These are phyloP conservation scores for Oxyura jamaicensis DNA, from an alignment of 2,113 vertebrate genomes.

Conservation along the genomic window DNA sequence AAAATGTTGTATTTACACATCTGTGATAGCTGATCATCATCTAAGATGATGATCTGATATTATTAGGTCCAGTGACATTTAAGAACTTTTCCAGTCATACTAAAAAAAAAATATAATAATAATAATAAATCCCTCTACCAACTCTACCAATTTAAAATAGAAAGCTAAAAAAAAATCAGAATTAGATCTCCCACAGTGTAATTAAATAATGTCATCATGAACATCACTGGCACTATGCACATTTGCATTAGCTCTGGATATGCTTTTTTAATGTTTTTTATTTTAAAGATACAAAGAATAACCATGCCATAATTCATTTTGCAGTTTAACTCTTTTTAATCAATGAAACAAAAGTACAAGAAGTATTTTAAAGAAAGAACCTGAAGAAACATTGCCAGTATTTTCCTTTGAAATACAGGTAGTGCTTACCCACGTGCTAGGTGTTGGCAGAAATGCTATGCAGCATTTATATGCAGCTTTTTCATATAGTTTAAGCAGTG, in stretches of 20 bases:
- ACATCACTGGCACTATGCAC: not conserved
- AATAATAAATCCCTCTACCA: not conserved
- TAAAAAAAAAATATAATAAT: not conserved
- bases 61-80: not conserved
- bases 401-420: not conserved
- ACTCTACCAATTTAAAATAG: not conserved
- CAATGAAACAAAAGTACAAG: not conserved
- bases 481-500: not conserved
- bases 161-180: slow-evolving; percentile 15
- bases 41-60: not conserved
- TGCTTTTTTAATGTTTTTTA: not conserved
- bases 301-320: not conserved
- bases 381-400: not conserved
- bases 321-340: not conserved
- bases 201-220: slow-evolving; percentile 8
- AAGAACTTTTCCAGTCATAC: not conserved
- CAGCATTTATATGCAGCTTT: not conserved
- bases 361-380: not conserved
- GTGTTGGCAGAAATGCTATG: not conserved
- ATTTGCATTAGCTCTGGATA: not conserved
- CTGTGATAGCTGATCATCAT: not conserved
- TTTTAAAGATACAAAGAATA: slow-evolving; percentile 12
- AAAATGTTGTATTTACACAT: not conserved
- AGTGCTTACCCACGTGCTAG: not conserved
- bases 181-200: not conserved